Evolutionary conservation across 2,113 vertebrate genomes (phyloP), one percentile per base, ranked within the genome.

Genomic region (Parus major): DNA sequence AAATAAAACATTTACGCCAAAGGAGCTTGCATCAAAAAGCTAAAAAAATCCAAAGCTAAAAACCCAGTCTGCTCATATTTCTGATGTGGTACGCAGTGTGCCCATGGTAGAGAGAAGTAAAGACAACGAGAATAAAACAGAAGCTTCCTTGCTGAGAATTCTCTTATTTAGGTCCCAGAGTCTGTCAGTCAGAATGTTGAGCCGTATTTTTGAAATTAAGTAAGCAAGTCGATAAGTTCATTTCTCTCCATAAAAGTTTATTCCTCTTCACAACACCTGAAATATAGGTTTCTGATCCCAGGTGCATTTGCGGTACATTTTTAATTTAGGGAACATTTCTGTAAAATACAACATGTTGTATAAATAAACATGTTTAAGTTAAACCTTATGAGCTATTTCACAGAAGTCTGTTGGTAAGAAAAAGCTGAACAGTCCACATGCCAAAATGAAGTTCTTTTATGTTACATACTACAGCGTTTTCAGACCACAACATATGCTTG

Each of bases 1-100:
- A 96, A 95, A 95, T 84, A 92, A 88, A 95, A 83, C 20, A 72
- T 82, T 79, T 53, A 63, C 5, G 17, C 44, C 27, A 75, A 93
- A 35, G 65, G 39, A 95, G 15, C 27, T 89, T 42, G 46, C 41
- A 86, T 46, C 39, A 79, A 83, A 82, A 6, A 11, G 7, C 17
- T 18, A 65, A 85, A 92, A 85, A 49, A 66, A 16, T 23, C 24
- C 21, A 56, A 59, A 60, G 22, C 29, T 28, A 50, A 75, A 88
- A 15, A 6, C 31, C 39, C n/a, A 14, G 12, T 41, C 60, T 90
- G 15, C 21, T 80, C 5, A 53, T 59, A 12, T 76, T 91, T 94
- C 78, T 79, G 28, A 92, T 60, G 41, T 70, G 29, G 24, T 49
- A 57, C 82, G 28, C 11, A 55, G 27, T 53, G 46, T 90, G 15